A percentile compares a stretch with the other conserved stretches of the same genome.
phyloP scores from a whole-genome alignment of 2,888 invertebrate genomes.

The Pharmacophagus antenor region DNA sequence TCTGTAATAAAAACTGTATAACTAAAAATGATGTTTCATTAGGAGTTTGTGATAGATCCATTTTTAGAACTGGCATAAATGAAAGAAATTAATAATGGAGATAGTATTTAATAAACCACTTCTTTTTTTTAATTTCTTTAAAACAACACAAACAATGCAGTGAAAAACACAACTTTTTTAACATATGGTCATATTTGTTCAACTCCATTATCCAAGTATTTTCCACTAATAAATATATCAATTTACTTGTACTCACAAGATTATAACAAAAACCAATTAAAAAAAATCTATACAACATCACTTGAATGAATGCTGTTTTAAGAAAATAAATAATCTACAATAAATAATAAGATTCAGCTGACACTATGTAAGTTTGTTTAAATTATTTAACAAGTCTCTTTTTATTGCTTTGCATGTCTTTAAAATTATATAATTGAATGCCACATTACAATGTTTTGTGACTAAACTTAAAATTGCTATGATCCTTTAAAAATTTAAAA shows the following conservation, averaged over 20 bases:
- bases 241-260: too few species aligned
- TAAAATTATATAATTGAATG: not conserved
- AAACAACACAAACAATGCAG: conserved; percentile 40
- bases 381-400: not conserved
- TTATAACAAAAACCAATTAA: too few species aligned
- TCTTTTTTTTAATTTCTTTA: conserved; percentile 51
- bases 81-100: not conserved
- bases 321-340: not conserved
- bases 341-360: not conserved
- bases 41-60: not conserved
- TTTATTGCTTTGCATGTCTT: not conserved
- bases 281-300: too few species aligned
- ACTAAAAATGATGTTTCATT: not conserved
- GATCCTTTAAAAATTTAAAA: too few species aligned
- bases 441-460: not conserved
- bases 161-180: not conserved
- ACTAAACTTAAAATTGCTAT: not conserved
- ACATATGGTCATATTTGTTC: not conserved
- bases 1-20: not conserved
- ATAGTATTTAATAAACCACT: conserved; percentile 49
- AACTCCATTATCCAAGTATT: not conserved
- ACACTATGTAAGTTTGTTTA: not conserved
- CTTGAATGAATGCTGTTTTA: too few species aligned
- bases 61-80: not conserved
- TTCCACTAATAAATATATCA: too few species aligned